Conservation (phyloP, 2,888 invertebrate genomes). For the Lasioglossum morio region DNA sequence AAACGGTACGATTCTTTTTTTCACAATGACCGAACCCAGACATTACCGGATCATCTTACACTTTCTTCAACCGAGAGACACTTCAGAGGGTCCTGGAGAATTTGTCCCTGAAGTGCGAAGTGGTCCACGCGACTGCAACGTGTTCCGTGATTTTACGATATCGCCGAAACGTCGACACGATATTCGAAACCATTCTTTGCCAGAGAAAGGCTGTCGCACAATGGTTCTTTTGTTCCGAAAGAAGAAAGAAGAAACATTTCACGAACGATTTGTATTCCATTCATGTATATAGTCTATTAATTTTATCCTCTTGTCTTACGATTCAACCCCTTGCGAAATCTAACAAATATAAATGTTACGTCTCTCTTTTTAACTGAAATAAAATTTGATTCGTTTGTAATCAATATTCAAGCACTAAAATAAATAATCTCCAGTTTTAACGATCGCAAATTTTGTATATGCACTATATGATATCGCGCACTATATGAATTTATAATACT, state of each 20-base stretch:
- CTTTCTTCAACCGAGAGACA: not conserved
- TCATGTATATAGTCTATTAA: too few species aligned
- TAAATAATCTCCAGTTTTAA: too few species aligned
- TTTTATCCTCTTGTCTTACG: not conserved
- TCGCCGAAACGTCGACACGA: not conserved
- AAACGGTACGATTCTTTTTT: constrained; percentile 60
- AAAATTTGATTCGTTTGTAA: too few species aligned
- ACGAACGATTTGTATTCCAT: not conserved
- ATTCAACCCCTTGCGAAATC: too few species aligned
- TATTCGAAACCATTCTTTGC: not conserved
- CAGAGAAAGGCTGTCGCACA: not conserved
- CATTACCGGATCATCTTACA: constrained; percentile 45
- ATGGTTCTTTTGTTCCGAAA: not conserved
- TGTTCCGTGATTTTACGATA: constrained; percentile 38
- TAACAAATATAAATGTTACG: too few species aligned
- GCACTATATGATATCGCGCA: too few species aligned
- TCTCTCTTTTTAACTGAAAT: too few species aligned
- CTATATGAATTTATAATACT: too few species aligned
- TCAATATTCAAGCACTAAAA: too few species aligned
- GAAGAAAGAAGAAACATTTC: too few species aligned
- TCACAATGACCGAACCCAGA: constrained; percentile 29
- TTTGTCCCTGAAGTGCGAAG: constrained; percentile 17
- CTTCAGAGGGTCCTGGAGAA: constrained; percentile 25
- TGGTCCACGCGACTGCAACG: not conserved
- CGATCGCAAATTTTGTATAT: too few species aligned